A percentile compares a stretch with the other conserved stretches of the same genome.
Evolutionary conservation across 2,797 vertebrate genomes (phyloP).

Genomic region (Parotocinclus haroldoi): DNA sequence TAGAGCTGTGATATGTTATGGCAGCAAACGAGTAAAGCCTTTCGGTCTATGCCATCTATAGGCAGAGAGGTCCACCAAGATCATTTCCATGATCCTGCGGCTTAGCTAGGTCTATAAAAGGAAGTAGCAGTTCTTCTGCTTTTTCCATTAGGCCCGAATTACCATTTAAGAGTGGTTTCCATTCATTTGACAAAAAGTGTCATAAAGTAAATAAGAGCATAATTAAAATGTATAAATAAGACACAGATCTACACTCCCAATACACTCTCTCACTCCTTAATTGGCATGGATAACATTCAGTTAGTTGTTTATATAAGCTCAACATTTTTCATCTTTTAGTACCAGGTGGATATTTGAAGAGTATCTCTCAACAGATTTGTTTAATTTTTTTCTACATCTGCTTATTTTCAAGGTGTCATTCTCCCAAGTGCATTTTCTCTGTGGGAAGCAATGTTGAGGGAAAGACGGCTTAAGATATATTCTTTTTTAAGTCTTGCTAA

Average conservation of each 20-base stretch:
- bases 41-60: too few species aligned
- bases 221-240: slow-evolving; percentile 58
- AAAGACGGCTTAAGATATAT: slow-evolving; percentile 69
- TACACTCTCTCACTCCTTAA: slow-evolving; percentile 86
- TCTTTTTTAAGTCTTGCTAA: slow-evolving; percentile 68
- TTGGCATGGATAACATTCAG: slow-evolving; percentile 93
- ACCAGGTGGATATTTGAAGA: slow-evolving; percentile 86
- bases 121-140: slow-evolving; percentile 49
- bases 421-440: slow-evolving; percentile 73
- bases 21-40: too few species aligned
- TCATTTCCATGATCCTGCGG: slow-evolving; percentile 30
- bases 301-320: slow-evolving; percentile 94
- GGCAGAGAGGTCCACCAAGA: slow-evolving; percentile 11
- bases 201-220: slow-evolving; percentile 68
- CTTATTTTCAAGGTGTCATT: slow-evolving; percentile 97
- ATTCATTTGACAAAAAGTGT: slow-evolving; percentile 67
- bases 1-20: too few species aligned
- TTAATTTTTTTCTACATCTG: slow-evolving; percentile 98
- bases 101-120: slow-evolving; percentile 55
- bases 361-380: slow-evolving; percentile 92
- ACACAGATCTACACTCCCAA: slow-evolving; percentile 54
- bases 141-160: slow-evolving; percentile 60
- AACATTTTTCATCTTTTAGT: slow-evolving; percentile 98
- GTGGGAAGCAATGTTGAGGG: slow-evolving; percentile 66
- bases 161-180: slow-evolving; percentile 59